Base-by-base conservation (phyloP, 2,888 invertebrate species). In the Pharmacophagus antenor region DNA sequence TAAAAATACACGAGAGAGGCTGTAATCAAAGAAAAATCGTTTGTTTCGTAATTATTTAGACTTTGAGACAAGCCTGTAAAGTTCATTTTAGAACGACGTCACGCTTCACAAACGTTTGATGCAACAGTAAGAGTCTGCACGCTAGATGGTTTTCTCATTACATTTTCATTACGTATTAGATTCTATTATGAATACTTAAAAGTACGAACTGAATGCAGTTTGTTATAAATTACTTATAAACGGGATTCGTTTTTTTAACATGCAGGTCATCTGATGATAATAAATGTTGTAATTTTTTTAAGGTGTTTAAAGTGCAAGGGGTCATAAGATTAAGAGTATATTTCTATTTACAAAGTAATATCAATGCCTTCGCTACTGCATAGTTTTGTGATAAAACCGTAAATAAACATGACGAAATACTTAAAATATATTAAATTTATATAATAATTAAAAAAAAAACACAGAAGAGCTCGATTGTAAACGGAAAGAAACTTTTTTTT, bases 61-160 rank as follows among this genome's bases (percentile, higher is more conserved):
- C 10, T 18, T 18, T 44, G 18, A 7, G 10, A 3, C 18, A 5
- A 5, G 2, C 8, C 18, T 1, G 2, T n/a, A 44, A 18, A 18
- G 42, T 44, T 44, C 42, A 18, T 8, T 18, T 44, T 44, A 44
- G 7, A 44, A 20, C 42, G 18, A 10, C 42, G n/a, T 18, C 6
- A 7, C 42, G 42, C 20, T 18, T 5, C 4, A n/a, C n/a, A 21
- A 23, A 48, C 25, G 8, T 5, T n/a, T 23, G 23, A 48, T 23
- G 23, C 22, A 23, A 48, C 48, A 22, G 42, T 18, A 44, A 18
- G 42, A 44, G 42, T 7, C 42, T 44, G 42, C 42, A 44, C 18
- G 42, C 42, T 44, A 2, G 18, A 18, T 18, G 42, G 42, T 44
- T 44, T 44, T 44, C 42, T 44, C 42, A 44, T 44, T 44, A 44